Evolutionary conservation across 2,888 invertebrate genomes (phyloP), one percentile per base, ranked within the genome.

Genomic region (Acrocyrtus sp.): DNA sequence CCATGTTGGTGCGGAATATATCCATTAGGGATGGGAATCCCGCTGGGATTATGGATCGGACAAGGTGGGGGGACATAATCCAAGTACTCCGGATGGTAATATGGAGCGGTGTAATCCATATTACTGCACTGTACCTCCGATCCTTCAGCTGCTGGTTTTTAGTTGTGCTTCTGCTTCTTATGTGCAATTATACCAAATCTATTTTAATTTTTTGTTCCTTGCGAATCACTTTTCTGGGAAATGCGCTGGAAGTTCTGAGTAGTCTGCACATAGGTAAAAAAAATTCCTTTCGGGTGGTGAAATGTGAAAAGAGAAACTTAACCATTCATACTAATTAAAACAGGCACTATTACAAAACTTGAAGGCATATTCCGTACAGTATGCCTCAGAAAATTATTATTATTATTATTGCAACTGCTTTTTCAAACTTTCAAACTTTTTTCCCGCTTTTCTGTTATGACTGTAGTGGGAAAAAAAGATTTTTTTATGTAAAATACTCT

Each of bases 11-110:
- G 81, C 56, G 81, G 78, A 73, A 79, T 74, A 66, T 76, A 81
- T 24, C 81, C 81, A 73, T 81, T 81, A 51, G 80, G 79, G 69
- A 79, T 78, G 56, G 69, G 76, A 74, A 77, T 79, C 67, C 80
- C 77, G 45, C 70, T 68, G 70, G 81, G 81, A 75, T 81, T 81
- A 73, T 80, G 80, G 78, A 80, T 80, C 69, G 80, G 80, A 78
- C 81, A 80, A 66, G 81, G 80, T 78, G 81, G 80, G 75, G 80
- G 81, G 76, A 78, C 74, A 74, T 80, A 81, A 76, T 81, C 81
- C 79, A 81, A 78, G 72, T 75, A 80, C 68, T 81, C 81, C 51
- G 80, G 80, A 75, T 76, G 78, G 75, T 78, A 81, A 73, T 75
- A 81, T 72, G 80, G 78, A 78, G 79, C 74, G 56, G 81, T 78